Conservation (phyloP, 2,113 vertebrate genomes). For the Apodemus sylvaticus region DNA sequence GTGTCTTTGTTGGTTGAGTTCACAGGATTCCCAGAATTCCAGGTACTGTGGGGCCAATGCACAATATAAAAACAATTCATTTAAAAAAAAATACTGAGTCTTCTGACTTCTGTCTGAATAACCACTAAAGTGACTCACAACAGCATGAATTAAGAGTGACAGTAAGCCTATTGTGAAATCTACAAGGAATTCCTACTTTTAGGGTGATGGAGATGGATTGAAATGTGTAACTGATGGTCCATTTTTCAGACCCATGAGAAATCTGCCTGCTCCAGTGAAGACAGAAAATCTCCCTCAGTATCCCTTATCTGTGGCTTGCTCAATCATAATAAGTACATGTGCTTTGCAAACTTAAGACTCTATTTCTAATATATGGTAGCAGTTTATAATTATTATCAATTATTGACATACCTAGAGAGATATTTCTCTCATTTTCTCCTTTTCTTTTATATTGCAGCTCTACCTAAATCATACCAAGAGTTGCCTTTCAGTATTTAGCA, state of each 20-base stretch:
- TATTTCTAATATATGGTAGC: background rate
- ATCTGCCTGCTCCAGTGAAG: background rate
- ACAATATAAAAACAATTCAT: slow-evolving; percentile 20
- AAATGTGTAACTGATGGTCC: slow-evolving; percentile 40
- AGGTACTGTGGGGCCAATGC: background rate
- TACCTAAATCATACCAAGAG: background rate
- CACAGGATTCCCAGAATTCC: background rate
- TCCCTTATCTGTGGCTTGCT: background rate
- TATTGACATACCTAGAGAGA: background rate
- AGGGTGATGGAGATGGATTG: slow-evolving; percentile 32
- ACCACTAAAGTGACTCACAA: slow-evolving; percentile 42
- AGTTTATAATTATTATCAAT: background rate
- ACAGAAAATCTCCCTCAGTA: background rate
- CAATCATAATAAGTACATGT: background rate
- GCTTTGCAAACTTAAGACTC: background rate
- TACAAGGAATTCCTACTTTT: slow-evolving; percentile 58
- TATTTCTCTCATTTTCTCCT: background rate
- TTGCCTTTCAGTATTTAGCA: background rate
- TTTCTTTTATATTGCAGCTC: background rate
- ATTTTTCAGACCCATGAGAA: slow-evolving; percentile 59
- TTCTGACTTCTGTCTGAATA: slow-evolving; percentile 46
- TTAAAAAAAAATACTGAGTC: slow-evolving; percentile 1
- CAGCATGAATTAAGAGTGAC: slow-evolving; percentile 51
- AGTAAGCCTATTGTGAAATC: slow-evolving; percentile 57
- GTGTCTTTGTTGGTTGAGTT: background rate